Evolutionary conservation across 2,797 vertebrate species (phyloP).

Genomic region (Acipenser transmontanus): DNA sequence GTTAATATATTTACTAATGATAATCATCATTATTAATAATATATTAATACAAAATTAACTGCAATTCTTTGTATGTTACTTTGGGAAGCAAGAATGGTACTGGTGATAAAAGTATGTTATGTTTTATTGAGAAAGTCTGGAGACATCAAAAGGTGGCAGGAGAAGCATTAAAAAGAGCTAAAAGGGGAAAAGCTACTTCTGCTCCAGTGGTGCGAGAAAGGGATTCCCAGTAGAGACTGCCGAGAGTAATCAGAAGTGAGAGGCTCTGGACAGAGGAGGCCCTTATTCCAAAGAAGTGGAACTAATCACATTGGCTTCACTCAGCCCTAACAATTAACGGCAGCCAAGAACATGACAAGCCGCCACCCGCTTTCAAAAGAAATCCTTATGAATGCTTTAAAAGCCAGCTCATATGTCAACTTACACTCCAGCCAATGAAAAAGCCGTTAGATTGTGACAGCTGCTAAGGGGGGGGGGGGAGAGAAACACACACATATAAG

Average conservation of each 20-base stretch:
- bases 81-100: no score
- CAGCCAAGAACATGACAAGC: neutral
- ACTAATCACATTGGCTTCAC: conserved; percentile 29
- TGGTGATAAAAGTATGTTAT: no score
- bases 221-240: neutral
- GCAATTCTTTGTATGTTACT: no score
- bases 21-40: no score
- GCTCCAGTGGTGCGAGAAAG: conserved; percentile 16
- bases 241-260: neutral
- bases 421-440: conserved; percentile 20
- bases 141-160: no score
- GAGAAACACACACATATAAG: neutral
- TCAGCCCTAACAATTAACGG: conserved; percentile 11
- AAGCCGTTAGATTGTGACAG: neutral
- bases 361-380: neutral
- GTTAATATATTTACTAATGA: no score
- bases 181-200: conserved; percentile 25
- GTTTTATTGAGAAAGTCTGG: no score
- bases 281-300: conserved; percentile 14
- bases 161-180: conserved; percentile 16
- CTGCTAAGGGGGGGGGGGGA: neutral
- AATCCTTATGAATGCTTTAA: conserved; percentile 11
- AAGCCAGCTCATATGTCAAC: neutral
- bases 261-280: neutral
- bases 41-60: no score